phyloP scores from a whole-genome alignment of 2,797 vertebrate species.

The Smutsia temminckii region DNA sequence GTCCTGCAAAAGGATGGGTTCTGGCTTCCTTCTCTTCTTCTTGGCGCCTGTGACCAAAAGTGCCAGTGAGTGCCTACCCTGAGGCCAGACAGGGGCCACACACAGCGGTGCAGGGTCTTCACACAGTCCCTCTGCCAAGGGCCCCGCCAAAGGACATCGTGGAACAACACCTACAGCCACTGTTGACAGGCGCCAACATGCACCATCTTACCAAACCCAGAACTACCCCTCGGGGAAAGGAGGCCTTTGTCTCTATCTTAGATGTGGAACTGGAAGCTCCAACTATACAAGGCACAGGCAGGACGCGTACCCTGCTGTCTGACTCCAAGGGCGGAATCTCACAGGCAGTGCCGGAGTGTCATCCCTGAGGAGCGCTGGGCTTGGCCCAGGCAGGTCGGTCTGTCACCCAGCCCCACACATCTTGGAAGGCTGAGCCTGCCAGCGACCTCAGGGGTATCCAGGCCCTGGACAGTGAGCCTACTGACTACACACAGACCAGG shows the following conservation, averaged over 20 bases:
- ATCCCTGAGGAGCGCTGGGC: background rate
- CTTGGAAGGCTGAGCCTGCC: background rate
- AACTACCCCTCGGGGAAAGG: background rate
- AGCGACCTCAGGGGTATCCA: background rate
- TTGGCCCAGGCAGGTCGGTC: background rate
- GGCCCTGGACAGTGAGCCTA: background rate
- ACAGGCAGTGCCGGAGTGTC: background rate
- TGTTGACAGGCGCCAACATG: accelerated
- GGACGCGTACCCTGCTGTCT: accelerated
- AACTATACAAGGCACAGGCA: background rate
- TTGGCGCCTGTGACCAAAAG: conserved; percentile 57
- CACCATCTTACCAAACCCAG: background rate
- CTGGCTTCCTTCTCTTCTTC: conserved; percentile 61
- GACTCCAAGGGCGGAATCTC: background rate
- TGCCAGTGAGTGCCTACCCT: background rate
- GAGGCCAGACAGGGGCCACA: background rate
- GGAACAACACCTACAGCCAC: background rate
- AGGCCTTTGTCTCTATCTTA: background rate
- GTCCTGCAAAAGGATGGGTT: conserved; percentile 3
- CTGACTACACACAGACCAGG: background rate
- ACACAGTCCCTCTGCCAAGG: background rate
- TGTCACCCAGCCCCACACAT: background rate
- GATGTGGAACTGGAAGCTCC: background rate
- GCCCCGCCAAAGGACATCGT: background rate
- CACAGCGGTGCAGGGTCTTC: background rate